Base-by-base conservation (phyloP, 2,113 vertebrate genomes). In the Melanotaenia duboulayi region DNA sequence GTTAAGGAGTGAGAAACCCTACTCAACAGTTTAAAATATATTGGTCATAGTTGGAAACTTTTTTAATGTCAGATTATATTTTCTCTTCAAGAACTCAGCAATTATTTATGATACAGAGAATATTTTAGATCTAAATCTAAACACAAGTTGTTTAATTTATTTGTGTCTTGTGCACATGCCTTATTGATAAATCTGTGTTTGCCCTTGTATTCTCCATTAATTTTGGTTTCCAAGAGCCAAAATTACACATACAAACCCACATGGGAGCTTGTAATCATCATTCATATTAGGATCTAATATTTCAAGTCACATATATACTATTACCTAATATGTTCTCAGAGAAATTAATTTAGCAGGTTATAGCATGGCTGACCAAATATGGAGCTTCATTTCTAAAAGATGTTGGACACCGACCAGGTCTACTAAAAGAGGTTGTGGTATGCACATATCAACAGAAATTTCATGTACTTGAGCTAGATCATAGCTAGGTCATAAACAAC, bases 291-390 rank as follows among this genome's bases (percentile, higher is more conserved):
- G 6, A 48, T n/a, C 7, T n/a, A 48, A 17, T n/a, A n/a, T 48
- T 48, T n/a, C 5, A 48, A 48, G 17, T 4, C 3, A 1, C 17
- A 48, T 19, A 4, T 1, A 48, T 7, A 48, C 44, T n/a, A n/a
- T 48, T 48, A 4, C 40, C 13, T 48, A 5, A 48, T 4, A 19
- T 48, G 17, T 0, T 35, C 32, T 35, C 32, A 35, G 32, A 35
- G 1, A 35, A 6, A 9, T 35, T 35, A 35, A 5, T 35, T 35
- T 35, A 62, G 46, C 50, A 61, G 56, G 6, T 13, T 10, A 25
- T 24, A 1, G 50, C n/a, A 70, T 17, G 25, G 49, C 48, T 49
- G 59, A 65, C 78, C 69, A 62, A 70, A 81, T 71, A 81, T 49
- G 82, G 82, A 51, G 50, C 42, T 11, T 37, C 1, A 7, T 60